Percentiles rank a stretch among this genome's conserved stretches.
These are phyloP conservation scores for Monochamus saltuarius DNA, from an alignment of 1,140 invertebrate species.

Conservation along the genomic window DNA sequence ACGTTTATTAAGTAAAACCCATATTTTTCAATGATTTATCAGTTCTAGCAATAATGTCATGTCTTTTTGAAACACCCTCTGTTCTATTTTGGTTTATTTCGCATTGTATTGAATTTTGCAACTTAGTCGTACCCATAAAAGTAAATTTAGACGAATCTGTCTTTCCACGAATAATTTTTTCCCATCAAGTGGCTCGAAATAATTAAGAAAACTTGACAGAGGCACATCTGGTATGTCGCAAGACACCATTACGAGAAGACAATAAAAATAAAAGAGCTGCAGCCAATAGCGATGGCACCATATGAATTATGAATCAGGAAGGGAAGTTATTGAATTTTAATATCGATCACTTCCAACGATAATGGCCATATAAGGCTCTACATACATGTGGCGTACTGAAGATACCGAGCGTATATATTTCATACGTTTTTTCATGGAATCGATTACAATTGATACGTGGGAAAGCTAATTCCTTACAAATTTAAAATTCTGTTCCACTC, in stretches of 20 bases:
- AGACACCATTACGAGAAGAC: constrained; percentile 14
- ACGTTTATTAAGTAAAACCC: too few relatives aligned
- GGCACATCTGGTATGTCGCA: constrained; percentile 15
- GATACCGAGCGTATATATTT: constrained; percentile 23
- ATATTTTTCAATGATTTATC: too few relatives aligned
- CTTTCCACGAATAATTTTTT: too few relatives aligned
- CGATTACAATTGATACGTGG: constrained; percentile 33
- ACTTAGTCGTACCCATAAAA: too few relatives aligned
- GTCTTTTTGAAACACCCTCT: too few relatives aligned
- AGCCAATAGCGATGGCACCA: constrained; percentile 15
- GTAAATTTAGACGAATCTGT: too few relatives aligned
- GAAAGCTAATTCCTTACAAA: constrained; percentile 34
- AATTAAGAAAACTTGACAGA: background rate
- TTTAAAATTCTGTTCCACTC: constrained; percentile 33
- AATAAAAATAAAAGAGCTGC: constrained; percentile 20
- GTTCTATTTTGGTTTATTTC: too few relatives aligned
- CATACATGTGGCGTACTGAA: constrained; percentile 20
- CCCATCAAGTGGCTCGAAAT: too few relatives aligned
- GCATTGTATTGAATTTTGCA: too few relatives aligned
- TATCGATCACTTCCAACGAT: constrained; percentile 19
- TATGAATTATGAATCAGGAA: constrained; percentile 34
- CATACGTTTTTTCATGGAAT: constrained; percentile 32
- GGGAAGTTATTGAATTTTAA: constrained; percentile 22
- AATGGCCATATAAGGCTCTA: constrained; percentile 21
- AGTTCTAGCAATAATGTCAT: too few relatives aligned